Evolutionary conservation across 2,113 vertebrate species (phyloP), one percentile per base, ranked within the genome.

Genomic region (Miniopterus natalensis): DNA sequence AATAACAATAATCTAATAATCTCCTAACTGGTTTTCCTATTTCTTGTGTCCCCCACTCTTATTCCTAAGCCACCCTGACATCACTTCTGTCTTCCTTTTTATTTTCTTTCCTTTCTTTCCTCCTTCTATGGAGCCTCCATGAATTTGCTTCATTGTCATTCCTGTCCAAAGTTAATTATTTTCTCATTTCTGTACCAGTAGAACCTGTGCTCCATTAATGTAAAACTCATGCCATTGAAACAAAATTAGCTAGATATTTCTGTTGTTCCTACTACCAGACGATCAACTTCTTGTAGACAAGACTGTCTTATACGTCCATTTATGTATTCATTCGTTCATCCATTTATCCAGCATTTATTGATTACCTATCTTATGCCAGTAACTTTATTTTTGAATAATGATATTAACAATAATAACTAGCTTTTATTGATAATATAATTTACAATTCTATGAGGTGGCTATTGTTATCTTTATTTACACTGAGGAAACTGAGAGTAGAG

Each of bases 401-500:
- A 29, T 40, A 36, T 11, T 79, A 31, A 49, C 42, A 29, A 27
- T 53, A 86, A 70, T 55, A 49, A 25, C 10, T 94, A 31, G 80
- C 21, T 89, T 84, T 88, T 57, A 66, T 57, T 68, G 8, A 78
- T 77, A 59, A 71, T 31, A 65, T 84, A 23, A 7, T 84, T 45
- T 84, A 65, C 11, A 86, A 23, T 74, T 21, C 13, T 92, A 6
- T 45, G 36, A 80, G 12, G 0, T 31, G n/a, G 40, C 23, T 59
- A 49, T 15, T 63, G 10, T 51, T 66, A 42, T 80, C 59, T 90
- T 90, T 90, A 71, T 88, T 94, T 74, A 88, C 7, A 75, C 14
- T 29, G 15, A 90, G 17, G 25, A 83, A 77, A 93, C 1, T 61
- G 21, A 85, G 47, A 85, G 8, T 25, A 79, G 2, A 74, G 23